Percentiles rank a stretch among this genome's conserved stretches.
Evolutionary conservation across 2,113 vertebrate genomes (phyloP).

Genomic region (Hymenochirus boettgeri): DNA sequence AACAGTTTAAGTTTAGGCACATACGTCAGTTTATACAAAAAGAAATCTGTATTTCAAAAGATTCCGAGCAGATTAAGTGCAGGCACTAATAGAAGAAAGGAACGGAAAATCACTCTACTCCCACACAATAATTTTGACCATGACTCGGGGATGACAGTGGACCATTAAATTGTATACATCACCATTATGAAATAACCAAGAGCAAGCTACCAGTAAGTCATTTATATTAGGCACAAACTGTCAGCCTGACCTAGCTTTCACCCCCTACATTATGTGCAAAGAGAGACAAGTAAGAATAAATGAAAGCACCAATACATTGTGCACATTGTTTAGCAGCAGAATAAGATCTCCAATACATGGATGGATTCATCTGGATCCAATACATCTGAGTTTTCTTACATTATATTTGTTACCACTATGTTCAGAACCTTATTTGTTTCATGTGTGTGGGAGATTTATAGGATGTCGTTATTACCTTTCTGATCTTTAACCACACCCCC

Average conservation of each 20-base stretch:
- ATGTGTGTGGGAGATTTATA: constrained; percentile 35
- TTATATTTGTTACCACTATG: constrained; percentile 27
- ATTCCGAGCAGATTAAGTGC: constrained; percentile 31
- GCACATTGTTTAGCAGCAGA: constrained; percentile 29
- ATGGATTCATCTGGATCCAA: constrained; percentile 34
- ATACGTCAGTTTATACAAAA: constrained; percentile 26
- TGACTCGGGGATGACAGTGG: constrained; percentile 31
- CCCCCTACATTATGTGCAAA: constrained; percentile 39
- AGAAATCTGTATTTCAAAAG: constrained; percentile 18
- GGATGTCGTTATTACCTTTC: constrained; percentile 30
- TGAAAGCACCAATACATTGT: constrained; percentile 38
- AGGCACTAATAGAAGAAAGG: constrained; percentile 26
- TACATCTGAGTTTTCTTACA: constrained; percentile 37
- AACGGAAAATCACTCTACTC: constrained; percentile 24
- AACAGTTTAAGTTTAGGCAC: constrained; percentile 20
- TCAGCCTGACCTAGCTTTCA: constrained; percentile 43
- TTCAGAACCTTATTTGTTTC: constrained; percentile 19
- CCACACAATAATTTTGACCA: constrained; percentile 31
- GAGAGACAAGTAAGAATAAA: constrained; percentile 32
- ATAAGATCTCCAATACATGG: constrained; percentile 41
- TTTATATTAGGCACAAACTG: constrained; percentile 50
- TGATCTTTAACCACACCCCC: constrained; percentile 18
- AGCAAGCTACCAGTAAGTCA: constrained; percentile 40
- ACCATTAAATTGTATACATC: constrained; percentile 42
- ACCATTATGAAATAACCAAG: constrained; percentile 47